Evolutionary conservation across 2,888 invertebrate genomes (phyloP).

Genomic region (Thereva nobilitata): DNA sequence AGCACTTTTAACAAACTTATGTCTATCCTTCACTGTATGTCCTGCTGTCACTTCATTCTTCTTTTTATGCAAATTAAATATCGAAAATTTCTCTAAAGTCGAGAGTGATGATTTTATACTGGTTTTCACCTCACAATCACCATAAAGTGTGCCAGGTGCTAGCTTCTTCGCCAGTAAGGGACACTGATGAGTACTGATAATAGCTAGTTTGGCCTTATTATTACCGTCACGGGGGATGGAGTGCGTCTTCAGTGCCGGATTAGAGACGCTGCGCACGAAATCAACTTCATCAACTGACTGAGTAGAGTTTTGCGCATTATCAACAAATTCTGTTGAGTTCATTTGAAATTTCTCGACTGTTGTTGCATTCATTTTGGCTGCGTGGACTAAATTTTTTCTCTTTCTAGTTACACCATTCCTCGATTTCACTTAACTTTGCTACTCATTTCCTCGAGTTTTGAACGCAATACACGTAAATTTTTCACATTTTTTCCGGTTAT

Average conservation of each 20-base stretch:
- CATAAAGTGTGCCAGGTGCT: conserved; percentile 38
- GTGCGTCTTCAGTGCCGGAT: conserved; percentile 13
- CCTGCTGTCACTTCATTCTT: conserved; percentile 28
- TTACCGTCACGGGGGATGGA: conserved; percentile 5
- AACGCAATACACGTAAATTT: conserved; percentile 1
- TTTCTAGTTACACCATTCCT: too few relatives aligned
- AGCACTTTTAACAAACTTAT: conserved; percentile 55
- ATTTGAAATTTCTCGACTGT: conserved; percentile 3
- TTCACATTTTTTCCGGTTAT: conserved; percentile 14
- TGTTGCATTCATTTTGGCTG: conserved; percentile 18
- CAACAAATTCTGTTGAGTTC: conserved; percentile 7
- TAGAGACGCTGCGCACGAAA: conserved; percentile 46
- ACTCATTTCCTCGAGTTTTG: background rate
- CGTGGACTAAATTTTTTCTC: too few relatives aligned
- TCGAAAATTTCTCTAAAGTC: conserved; percentile 41
- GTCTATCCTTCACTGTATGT: conserved; percentile 19
- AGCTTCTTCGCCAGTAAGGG: conserved; percentile 30
- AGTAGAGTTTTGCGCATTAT: conserved; percentile 28
- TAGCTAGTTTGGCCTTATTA: conserved; percentile 6
- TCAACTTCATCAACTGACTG: conserved; percentile 55
- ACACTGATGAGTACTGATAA: conserved; percentile 12
- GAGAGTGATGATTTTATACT: conserved; percentile 42
- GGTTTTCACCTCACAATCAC: conserved; percentile 43
- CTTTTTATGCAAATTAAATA: conserved; percentile 41
- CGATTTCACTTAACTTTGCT: too few relatives aligned